A percentile compares a stretch with the other conserved stretches of the same genome.
phyloP scores from a whole-genome alignment of 1,140 invertebrate species.

The Musca domestica region DNA sequence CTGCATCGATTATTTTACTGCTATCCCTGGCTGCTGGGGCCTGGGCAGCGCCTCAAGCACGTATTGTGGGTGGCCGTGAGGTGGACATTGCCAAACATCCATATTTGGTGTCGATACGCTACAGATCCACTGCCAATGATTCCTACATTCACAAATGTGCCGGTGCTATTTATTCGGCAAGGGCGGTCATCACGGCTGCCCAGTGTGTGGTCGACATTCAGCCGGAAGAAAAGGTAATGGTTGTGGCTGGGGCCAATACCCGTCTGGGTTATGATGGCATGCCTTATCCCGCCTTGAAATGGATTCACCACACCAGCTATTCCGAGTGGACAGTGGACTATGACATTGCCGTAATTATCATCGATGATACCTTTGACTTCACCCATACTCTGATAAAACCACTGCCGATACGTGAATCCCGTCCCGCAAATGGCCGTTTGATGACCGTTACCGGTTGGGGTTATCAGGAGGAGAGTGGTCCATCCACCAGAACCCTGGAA shows the following conservation, averaged over 20 bases:
- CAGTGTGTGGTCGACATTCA: slow-evolving; percentile 35
- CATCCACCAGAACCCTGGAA: slow-evolving; percentile 54
- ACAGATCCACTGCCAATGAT: slow-evolving; percentile 21
- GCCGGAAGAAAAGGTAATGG: slow-evolving; percentile 30
- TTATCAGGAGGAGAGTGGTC: slow-evolving; percentile 53
- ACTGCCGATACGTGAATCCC: slow-evolving; percentile 29
- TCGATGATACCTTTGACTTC: slow-evolving; percentile 38
- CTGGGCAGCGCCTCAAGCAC: neutral
- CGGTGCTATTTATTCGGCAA: slow-evolving; percentile 37
- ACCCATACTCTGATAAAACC: slow-evolving; percentile 30
- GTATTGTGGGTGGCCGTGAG: slow-evolving; percentile 37
- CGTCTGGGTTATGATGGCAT: slow-evolving; percentile 50
- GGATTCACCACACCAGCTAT: slow-evolving; percentile 56
- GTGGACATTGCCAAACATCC: slow-evolving; percentile 46
- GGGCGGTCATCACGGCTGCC: slow-evolving; percentile 36
- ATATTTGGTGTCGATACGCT: slow-evolving; percentile 41
- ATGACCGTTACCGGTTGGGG: slow-evolving; percentile 62
- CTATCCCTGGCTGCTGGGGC: neutral
- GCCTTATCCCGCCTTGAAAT: slow-evolving; percentile 45
- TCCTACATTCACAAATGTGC: slow-evolving; percentile 42
- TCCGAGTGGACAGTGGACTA: slow-evolving; percentile 54
- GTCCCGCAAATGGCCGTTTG: slow-evolving; percentile 42
- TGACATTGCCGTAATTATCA: slow-evolving; percentile 61
- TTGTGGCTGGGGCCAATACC: slow-evolving; percentile 40
- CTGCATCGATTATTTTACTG: neutral